Base-by-base conservation (phyloP, 2,888 invertebrate species). In the Nemotelus nigrinus region DNA sequence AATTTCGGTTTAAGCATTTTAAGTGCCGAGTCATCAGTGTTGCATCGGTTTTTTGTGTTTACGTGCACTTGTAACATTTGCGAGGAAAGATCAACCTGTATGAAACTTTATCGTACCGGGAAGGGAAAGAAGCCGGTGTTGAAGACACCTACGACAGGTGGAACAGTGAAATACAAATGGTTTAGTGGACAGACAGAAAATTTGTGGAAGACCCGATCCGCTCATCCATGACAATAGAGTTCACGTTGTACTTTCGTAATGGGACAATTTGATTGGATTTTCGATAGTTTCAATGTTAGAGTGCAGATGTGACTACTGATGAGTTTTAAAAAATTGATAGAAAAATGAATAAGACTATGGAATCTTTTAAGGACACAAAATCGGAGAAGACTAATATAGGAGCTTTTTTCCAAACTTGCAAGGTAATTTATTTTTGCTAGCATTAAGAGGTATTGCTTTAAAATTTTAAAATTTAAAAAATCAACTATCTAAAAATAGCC, bases 361-460 rank as follows among this genome's bases (percentile, higher is more conserved):
- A 74, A 8, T 58, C 72, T 45, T 48, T 60, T 57, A 81, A 80
- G 64, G 82, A 82, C 70, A 79, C 81, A 63, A 80, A 80, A 76
- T 78, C 82, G 25, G 74, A 63, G 4, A 82, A 82, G 75, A 80
- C 84, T 68, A 85, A 84, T 81, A 82, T 87, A 83, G 87, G 87
- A 80, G 87, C 87, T 72, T 87, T 87, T 81, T 87, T 87, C 81
- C 87, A 87, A 83, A 87, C 87, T 76, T 87, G 87, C 86, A 87
- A 87, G 87, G 87, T 87, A 85, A 86, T 84, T 71, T 25, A 1
- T 25, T 25, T 25, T 25, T 25, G 25, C 25, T 25, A 25, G 25
- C 25, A 25, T 25, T 25, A 25, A 25, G 25, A 25, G 25, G 25
- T 25, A 25, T 25, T 25, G 25, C 1, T 25, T 25, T 25, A 25